Evolutionary conservation across 2,797 vertebrate genomes (phyloP).

Genomic region (Clarias laeviceps): DNA sequence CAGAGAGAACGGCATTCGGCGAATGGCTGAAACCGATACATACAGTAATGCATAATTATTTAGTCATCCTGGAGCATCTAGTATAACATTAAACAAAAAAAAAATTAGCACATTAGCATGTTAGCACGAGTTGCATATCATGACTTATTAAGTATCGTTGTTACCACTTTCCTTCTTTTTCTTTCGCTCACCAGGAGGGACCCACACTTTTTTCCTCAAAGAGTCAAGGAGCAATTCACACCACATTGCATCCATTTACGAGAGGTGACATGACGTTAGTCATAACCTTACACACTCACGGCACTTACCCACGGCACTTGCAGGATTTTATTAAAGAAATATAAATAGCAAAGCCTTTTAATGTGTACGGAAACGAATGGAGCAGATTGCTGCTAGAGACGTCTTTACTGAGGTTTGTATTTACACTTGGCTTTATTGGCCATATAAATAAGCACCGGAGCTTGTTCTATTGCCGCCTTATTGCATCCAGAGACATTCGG

Average conservation of each 20-base stretch:
- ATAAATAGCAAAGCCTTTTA: slow-evolving; percentile 63
- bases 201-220: neutral
- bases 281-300: neutral
- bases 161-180: neutral
- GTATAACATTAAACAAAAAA: too few relatives aligned
- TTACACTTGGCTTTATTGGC: slow-evolving; percentile 74
- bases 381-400: slow-evolving; percentile 58
- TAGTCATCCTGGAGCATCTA: neutral
- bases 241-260: neutral
- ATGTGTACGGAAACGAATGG: slow-evolving; percentile 57
- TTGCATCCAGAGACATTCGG: slow-evolving; percentile 58
- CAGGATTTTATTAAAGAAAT: slow-evolving; percentile 66
- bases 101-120: too few relatives aligned
- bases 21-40: neutral
- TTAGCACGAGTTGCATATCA: neutral
- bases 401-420: slow-evolving; percentile 72
- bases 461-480: slow-evolving; percentile 66
- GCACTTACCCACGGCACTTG: slow-evolving; percentile 24
- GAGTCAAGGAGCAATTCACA: neutral
- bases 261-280: neutral
- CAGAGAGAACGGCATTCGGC: slow-evolving; percentile 1
- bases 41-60: slow-evolving; percentile 1
- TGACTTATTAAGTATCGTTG: too few relatives aligned
- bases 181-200: neutral
- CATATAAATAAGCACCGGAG: slow-evolving; percentile 71